Evolutionary conservation across 1,140 invertebrate genomes (phyloP).

Genomic region (Procambarus virginalis): DNA sequence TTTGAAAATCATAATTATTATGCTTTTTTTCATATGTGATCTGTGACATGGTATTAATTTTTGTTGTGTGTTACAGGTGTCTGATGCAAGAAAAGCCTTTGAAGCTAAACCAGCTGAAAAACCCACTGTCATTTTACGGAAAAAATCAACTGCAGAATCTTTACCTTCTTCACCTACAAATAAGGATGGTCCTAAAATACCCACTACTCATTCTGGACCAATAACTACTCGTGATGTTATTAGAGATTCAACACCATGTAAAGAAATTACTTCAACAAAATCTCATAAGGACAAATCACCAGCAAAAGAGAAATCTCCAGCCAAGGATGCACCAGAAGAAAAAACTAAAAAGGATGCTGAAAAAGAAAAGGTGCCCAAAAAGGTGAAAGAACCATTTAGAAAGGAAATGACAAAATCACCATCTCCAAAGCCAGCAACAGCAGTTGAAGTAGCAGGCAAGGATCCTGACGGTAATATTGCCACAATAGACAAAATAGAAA

Average conservation of each 20-base stretch:
- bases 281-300: slow-evolving; percentile 46
- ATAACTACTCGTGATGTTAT: slow-evolving; percentile 19
- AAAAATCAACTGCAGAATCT: slow-evolving; percentile 44
- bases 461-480: neutral
- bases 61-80: slow-evolving; percentile 66
- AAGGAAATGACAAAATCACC: slow-evolving; percentile 15
- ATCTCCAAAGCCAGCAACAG: neutral
- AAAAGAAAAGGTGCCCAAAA: slow-evolving; percentile 40
- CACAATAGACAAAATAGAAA: neutral
- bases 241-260: slow-evolving; percentile 3
- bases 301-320: slow-evolving; percentile 34
- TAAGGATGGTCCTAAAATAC: slow-evolving; percentile 34
- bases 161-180: slow-evolving; percentile 43
- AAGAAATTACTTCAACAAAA: slow-evolving; percentile 13
- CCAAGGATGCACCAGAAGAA: neutral
- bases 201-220: slow-evolving; percentile 49
- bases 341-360: slow-evolving; percentile 41
- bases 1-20: no score
- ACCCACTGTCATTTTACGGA: slow-evolving; percentile 40
- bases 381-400: neutral
- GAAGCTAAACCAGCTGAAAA: slow-evolving; percentile 70
- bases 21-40: no score
- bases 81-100: slow-evolving; percentile 72
- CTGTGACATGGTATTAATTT: no score
- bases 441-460: neutral